Percentiles rank a stretch among this genome's conserved stretches.
These are phyloP conservation scores for Garra rufa DNA, from an alignment of 2,113 vertebrate species.

Conservation along the genomic window DNA sequence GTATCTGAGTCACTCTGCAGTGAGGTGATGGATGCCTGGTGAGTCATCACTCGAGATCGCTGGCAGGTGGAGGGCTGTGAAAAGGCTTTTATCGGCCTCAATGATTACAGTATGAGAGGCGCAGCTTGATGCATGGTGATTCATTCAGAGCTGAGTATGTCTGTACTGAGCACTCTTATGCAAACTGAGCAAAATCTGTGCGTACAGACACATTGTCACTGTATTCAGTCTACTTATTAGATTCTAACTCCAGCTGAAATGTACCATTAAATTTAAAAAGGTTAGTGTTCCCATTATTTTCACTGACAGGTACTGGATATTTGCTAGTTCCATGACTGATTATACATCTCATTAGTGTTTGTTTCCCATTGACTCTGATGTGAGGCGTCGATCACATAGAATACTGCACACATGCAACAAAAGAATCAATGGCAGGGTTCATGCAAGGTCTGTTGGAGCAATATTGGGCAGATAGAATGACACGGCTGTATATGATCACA, in stretches of 20 bases:
- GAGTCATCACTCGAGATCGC: conserved; percentile 56
- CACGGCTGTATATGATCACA: neutral
- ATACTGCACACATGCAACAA: conserved; percentile 18
- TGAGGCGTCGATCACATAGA: neutral
- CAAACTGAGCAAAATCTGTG: neutral
- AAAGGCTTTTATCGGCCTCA: conserved; percentile 52
- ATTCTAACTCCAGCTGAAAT: too few relatives aligned
- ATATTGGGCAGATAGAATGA: conserved; percentile 42
- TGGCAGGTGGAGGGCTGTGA: conserved; percentile 59
- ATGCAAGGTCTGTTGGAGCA: conserved; percentile 25
- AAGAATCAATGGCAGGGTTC: conserved; percentile 51
- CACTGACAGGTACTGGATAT: too few relatives aligned
- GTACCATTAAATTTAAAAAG: too few relatives aligned
- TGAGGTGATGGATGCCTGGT: conserved; percentile 46
- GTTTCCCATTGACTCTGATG: neutral
- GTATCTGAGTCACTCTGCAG: conserved; percentile 53
- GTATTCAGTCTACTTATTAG: neutral
- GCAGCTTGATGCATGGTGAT: conserved; percentile 39
- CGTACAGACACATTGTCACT: neutral
- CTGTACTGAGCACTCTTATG: conserved; percentile 42
- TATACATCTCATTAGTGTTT: neutral
- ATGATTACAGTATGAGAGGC: conserved; percentile 49
- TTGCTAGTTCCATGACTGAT: neutral
- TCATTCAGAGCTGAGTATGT: neutral
- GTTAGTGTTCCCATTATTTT: neutral